Conservation (phyloP, 2,888 invertebrate species). For the Apodemia hepburni region DNA sequence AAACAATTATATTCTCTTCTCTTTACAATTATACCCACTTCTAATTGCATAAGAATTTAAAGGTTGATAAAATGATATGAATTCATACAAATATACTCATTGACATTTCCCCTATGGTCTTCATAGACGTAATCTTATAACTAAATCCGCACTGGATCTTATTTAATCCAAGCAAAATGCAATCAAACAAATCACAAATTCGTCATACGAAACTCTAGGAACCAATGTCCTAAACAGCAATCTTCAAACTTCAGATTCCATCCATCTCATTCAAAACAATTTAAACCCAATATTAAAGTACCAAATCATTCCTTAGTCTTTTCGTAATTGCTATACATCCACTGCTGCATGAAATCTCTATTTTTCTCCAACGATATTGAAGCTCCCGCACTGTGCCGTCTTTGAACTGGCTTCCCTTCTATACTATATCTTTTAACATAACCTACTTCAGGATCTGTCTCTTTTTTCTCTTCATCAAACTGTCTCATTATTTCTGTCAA, state of each 20-base stretch:
- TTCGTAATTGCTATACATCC: conserved; percentile 42
- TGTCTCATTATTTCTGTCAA: conserved; percentile 84
- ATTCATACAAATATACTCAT: too few species aligned
- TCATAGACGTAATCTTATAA: neutral
- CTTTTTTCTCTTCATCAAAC: conserved; percentile 73
- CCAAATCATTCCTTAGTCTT: conserved; percentile 34
- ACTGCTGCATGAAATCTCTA: conserved; percentile 41
- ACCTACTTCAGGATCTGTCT: conserved; percentile 56
- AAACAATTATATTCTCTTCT: too few species aligned
- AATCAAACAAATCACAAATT: conserved; percentile 6
- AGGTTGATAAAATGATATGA: too few species aligned
- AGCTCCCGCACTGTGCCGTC: conserved; percentile 67
- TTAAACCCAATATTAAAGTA: neutral
- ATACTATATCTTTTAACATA: conserved; percentile 43
- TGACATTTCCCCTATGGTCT: too few species aligned
- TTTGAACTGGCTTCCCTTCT: conserved; percentile 54
- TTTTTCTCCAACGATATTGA: conserved; percentile 61
- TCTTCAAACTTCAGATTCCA: neutral
- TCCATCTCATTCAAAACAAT: conserved; percentile 18
- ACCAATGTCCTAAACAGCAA: neutral
- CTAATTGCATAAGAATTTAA: too few species aligned
- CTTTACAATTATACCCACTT: too few species aligned
- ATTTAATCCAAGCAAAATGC: conserved; percentile 8
- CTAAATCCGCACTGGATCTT: neutral
- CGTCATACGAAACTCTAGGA: neutral